Evolutionary conservation across 2,888 invertebrate species (phyloP), one percentile per base, ranked within the genome.

Genomic region (Ommatoiulus sabulosus): DNA sequence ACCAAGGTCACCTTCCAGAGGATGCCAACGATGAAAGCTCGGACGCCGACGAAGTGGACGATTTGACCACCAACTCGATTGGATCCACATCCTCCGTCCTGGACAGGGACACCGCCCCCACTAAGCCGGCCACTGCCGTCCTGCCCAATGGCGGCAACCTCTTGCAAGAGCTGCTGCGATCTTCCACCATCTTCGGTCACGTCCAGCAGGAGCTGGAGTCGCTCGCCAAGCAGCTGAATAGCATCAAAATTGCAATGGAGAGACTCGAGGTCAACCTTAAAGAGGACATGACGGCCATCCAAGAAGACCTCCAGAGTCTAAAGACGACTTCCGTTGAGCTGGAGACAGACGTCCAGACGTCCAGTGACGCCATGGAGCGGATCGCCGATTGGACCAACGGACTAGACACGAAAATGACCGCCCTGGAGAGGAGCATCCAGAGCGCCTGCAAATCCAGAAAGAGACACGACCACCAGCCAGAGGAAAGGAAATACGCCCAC

Each of bases 311-410:
- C 17, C 85, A 86, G 15, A 86, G 86, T 17, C 35, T 88, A 20
- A 86, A 88, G 57, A 44, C 63, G 7, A 48, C 86, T 8, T 48
- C 63, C 15, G 43, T 48, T 6, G 88, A 88, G 20, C 35, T 84
- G 43, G 88, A 88, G 52, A 88, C 57, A 6, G 88, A 88, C 43
- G 35, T 88, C 5, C 86, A 86, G 63, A 57, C 88, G n/a, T 44
- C 86, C n/a, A 86, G 57, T 35, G 84, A 88, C 15, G 43, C 86
- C 24, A 20, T 88, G 44, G 88, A 88, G n/a, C 35, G 57, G 24
- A 86, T 88, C 15, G 43, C 43, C 1, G 86, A 88, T 10, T 88
- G 88, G 88, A 87, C 88, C n/a, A 35, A 24, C 15, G 44, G 24
- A n/a, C 10, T 88, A 20, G 88, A 88, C 63, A 15, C 44, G 6